These are phyloP conservation scores for Hipposideros armiger DNA, from an alignment of 2,113 vertebrate species.

Conservation along the genomic window DNA sequence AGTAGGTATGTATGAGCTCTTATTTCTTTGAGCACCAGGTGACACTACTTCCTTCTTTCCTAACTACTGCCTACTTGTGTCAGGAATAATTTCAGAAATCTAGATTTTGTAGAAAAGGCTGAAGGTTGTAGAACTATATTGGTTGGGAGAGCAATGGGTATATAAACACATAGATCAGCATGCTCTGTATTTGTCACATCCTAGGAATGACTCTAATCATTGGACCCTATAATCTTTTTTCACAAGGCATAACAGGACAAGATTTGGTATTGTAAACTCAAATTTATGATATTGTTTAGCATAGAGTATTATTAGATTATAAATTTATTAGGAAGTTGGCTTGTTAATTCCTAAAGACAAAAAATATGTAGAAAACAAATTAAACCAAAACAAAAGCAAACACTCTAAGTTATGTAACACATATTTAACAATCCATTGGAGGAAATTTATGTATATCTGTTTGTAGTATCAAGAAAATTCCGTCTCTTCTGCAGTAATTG, in stretches of 20 bases:
- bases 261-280: not conserved
- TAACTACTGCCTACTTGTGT: not conserved
- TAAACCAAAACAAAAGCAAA: not conserved
- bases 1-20: not conserved
- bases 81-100: not conserved
- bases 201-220: not conserved
- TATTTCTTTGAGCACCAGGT: constrained; percentile 47
- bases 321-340: constrained; percentile 18
- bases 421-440: not conserved
- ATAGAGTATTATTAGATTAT: not conserved
- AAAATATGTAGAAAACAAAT: not conserved
- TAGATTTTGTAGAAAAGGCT: constrained; percentile 11
- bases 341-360: constrained; percentile 22
- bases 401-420: not conserved
- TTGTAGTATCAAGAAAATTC: not conserved
- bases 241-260: not conserved
- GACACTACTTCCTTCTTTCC: constrained; percentile 23
- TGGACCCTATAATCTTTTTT: not conserved
- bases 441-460: not conserved
- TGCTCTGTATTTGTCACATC: not conserved
- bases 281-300: not conserved
- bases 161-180: not conserved
- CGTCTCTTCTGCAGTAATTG: not conserved
- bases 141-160: not conserved
- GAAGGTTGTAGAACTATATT: not conserved